Evolutionary conservation across 2,113 vertebrate genomes (phyloP), one percentile per base, ranked within the genome.

Genomic region (Mustela lutreola): DNA sequence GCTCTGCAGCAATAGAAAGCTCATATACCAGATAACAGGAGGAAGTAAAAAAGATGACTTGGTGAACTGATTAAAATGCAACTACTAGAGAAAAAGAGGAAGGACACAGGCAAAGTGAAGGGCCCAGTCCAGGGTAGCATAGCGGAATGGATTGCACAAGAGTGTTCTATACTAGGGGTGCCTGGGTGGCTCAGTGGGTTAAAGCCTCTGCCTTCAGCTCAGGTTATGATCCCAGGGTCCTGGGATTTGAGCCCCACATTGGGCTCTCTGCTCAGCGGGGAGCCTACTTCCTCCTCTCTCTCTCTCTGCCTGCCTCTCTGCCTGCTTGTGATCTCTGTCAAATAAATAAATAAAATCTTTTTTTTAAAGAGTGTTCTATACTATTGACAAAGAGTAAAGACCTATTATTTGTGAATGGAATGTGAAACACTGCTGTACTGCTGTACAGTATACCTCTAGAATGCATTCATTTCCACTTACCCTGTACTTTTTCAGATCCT

Each of bases 301-400:
- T 56, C 53, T 56, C 16, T 56, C 53, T 56, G 53, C 53, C 53
- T 56, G 53, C 53, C 53, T 56, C 53, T 56, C 53, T 56, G 53
- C 53, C 53, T 56, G 18, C 16, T 56, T 56, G 53, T 56, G 53
- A 56, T 18, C 16, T 56, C 53, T 56, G 53, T 56, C 53, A 56
- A 56, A 56, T 56, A 56, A 56, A 56, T 56, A 56, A 56, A 56
- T 56, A 18, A 56, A 56, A 56, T 56, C 16, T 56, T 42, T 42
- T 42, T 42, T 42, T 42, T 42, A 42, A 18, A 56, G n/a, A 53
- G 10, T 33, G 7, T 31, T 84, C 11, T 42, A 42, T 56, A 95
- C 87, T 88, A 87, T 88, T 94, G 93, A 84, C 42, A 33, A 48
- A 67, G 18, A 81, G 28, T 89, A 28, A 94, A 95, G 79, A 53